Percentiles rank a stretch among this genome's conserved stretches.
phyloP scores from a whole-genome alignment of 2,797 vertebrate species.

The Cetoscarus ocellatus region DNA sequence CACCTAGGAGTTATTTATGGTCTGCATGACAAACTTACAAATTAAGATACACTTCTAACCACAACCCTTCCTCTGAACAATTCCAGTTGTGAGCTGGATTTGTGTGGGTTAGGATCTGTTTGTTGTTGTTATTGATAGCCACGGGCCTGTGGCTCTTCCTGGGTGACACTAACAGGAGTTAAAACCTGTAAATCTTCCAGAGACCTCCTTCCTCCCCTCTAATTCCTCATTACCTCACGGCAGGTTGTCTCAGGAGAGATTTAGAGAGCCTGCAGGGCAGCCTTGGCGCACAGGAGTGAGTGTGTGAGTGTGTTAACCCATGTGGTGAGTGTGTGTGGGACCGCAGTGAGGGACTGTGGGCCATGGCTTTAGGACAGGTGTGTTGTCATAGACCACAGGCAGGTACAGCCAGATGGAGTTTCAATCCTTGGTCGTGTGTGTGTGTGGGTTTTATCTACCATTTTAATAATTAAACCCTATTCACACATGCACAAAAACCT shows the following conservation, averaged over 20 bases:
- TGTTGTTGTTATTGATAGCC: slow-evolving; percentile 66
- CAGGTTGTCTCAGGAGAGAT: slow-evolving; percentile 78
- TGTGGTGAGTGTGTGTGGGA: slow-evolving; percentile 63
- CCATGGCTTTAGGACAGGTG: slow-evolving; percentile 69
- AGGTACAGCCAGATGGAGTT: slow-evolving; percentile 56
- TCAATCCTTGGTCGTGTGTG: slow-evolving; percentile 51
- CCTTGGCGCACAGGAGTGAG: slow-evolving; percentile 18
- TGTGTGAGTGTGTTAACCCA: slow-evolving; percentile 67
- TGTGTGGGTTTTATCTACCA: slow-evolving; percentile 37
- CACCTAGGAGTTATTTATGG: slow-evolving; percentile 14
- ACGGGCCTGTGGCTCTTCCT: slow-evolving; percentile 74
- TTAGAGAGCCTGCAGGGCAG: slow-evolving; percentile 70
- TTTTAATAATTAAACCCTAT: too few relatives aligned
- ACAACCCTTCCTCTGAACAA: slow-evolving; percentile 12
- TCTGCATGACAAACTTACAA: slow-evolving; percentile 34
- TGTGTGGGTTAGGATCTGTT: slow-evolving; percentile 39
- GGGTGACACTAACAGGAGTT: slow-evolving; percentile 78
- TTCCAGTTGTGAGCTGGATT: slow-evolving; percentile 39
- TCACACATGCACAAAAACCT: too few relatives aligned
- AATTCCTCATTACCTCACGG: slow-evolving; percentile 84
- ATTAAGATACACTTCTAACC: slow-evolving; percentile 39
- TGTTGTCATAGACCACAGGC: slow-evolving; percentile 72
- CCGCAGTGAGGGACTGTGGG: slow-evolving; percentile 65
- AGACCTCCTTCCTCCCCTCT: slow-evolving; percentile 78
- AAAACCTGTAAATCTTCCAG: slow-evolving; percentile 80